Conservation (phyloP, 2,797 vertebrate genomes). For the Antrozous pallidus region DNA sequence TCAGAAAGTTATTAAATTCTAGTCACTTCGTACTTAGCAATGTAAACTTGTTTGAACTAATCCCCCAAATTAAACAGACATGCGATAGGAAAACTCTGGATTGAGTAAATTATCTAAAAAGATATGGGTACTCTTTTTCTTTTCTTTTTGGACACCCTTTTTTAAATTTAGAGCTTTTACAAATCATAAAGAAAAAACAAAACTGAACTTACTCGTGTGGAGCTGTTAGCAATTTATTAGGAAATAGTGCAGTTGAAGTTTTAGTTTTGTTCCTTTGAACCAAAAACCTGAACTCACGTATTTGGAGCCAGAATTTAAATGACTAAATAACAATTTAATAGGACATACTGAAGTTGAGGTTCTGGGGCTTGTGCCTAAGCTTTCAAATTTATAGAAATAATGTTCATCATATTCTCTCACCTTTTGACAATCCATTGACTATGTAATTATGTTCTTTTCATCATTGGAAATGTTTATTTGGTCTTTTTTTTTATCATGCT, state of each 20-base stretch:
- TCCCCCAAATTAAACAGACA: constrained; percentile 46
- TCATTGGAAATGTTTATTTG: neutral
- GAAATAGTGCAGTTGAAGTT: neutral
- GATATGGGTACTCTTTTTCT: neutral
- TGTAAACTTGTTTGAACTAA: constrained; percentile 7
- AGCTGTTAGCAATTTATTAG: neutral
- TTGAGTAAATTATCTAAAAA: constrained; percentile 30
- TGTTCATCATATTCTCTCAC: neutral
- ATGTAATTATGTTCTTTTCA: neutral
- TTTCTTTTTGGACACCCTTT: neutral
- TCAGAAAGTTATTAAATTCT: constrained; percentile 65
- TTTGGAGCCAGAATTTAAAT: constrained; percentile 13
- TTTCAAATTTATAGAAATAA: neutral
- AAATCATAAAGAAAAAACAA: neutral
- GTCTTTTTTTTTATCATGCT: neutral
- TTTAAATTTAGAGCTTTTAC: constrained; percentile 6
- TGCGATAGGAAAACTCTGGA: constrained; percentile 30
- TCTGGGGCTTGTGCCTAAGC: neutral
- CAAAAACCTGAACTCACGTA: neutral
- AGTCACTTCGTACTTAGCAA: neutral
- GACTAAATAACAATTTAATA: neutral
- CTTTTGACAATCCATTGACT: neutral
- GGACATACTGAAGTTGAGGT: neutral
- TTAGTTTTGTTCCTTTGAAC: constrained; percentile 27
- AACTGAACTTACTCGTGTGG: neutral